Conservation (phyloP, 1,140 invertebrate species). For the Ceratoteleas bidentatus region DNA sequence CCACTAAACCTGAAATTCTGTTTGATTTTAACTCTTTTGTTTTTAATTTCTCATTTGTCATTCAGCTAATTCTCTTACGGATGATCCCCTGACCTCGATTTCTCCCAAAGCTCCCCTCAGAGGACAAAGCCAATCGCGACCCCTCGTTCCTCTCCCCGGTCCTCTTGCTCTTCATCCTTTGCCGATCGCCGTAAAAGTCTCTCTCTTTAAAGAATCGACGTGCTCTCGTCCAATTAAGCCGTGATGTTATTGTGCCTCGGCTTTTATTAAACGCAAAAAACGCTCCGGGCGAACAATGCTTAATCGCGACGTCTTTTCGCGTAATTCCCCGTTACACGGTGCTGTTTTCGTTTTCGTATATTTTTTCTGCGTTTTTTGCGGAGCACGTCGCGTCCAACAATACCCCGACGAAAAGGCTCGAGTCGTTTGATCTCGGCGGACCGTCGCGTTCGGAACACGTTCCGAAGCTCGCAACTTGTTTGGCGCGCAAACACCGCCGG, state of each 20-base stretch:
- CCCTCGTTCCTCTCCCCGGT: background rate
- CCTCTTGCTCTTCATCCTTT: background rate
- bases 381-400: slow-evolving; percentile 11
- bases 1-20: too few species aligned
- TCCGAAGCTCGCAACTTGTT: slow-evolving; percentile 64
- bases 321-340: slow-evolving; percentile 26
- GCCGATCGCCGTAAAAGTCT: slow-evolving; percentile 8
- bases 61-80: too few species aligned
- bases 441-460: slow-evolving; percentile 63
- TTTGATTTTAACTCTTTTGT: too few species aligned
- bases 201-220: slow-evolving; percentile 16
- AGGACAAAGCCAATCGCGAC: background rate
- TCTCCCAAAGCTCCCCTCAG: too few species aligned
- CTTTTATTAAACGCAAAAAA: slow-evolving; percentile 74
- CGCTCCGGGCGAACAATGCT: slow-evolving; percentile 68
- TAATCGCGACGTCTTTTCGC: slow-evolving; percentile 67
- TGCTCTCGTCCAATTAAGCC: slow-evolving; percentile 45
- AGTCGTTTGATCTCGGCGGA: slow-evolving; percentile 57
- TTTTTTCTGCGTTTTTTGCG: slow-evolving; percentile 1
- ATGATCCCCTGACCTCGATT: too few species aligned
- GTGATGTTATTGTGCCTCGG: slow-evolving; percentile 41
- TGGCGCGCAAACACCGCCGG: slow-evolving; percentile 31
- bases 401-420: slow-evolving; percentile 59
- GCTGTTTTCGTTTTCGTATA: slow-evolving; percentile 6
- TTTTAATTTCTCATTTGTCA: too few species aligned